These are phyloP conservation scores for Oreochromis aureus DNA, from an alignment of 2,113 vertebrate species.

Conservation along the genomic window DNA sequence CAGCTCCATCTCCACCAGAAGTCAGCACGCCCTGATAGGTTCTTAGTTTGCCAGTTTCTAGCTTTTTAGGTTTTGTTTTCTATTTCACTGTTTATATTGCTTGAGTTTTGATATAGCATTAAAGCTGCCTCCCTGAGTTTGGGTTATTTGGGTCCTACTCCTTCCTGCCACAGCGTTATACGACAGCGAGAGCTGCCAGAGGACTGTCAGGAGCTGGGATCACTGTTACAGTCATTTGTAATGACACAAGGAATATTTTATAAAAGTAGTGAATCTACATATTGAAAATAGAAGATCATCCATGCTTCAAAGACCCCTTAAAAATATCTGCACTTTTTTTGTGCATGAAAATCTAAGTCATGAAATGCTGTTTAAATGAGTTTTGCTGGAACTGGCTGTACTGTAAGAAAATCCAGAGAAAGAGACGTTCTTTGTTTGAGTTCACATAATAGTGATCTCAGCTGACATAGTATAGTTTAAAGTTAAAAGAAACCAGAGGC, in stretches of 20 bases:
- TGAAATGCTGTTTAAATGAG: not conserved
- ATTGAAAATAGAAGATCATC: not conserved
- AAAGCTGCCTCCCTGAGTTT: not conserved
- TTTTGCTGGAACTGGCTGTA: not conserved
- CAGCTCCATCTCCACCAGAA: not conserved
- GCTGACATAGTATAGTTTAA: not conserved
- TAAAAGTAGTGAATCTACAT: not conserved
- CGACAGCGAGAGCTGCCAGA: not conserved
- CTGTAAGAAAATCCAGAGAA: not conserved
- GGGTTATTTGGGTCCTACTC: not conserved
- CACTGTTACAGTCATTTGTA: not conserved
- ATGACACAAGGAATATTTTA: not conserved
- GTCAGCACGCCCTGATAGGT: not conserved
- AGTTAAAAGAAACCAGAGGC: not conserved
- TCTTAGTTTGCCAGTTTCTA: not conserved
- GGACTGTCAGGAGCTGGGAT: not conserved
- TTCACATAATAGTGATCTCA: not conserved
- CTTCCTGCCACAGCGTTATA: not conserved
- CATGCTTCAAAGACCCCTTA: not conserved
- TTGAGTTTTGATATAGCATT: not conserved
- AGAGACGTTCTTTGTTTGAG: not conserved
- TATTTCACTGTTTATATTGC: not conserved
- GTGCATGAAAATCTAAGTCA: not conserved
- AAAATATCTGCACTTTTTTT: not conserved
- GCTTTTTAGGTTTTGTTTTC: not conserved